phyloP scores from a whole-genome alignment of 64 coral and sea anemone genomes.

The Astreopora myriophthalma region DNA sequence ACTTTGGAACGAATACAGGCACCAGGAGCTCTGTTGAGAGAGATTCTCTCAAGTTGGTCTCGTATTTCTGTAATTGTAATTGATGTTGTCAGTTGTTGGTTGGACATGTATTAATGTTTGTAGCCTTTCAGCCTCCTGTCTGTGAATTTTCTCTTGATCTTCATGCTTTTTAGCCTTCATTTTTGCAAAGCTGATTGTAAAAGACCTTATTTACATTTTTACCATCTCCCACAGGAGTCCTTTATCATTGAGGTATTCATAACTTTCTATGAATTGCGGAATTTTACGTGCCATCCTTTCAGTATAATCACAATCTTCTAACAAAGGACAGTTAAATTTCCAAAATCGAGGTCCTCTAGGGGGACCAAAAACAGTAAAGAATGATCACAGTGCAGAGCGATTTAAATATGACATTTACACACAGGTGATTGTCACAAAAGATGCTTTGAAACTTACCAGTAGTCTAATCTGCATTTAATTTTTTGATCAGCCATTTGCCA shows the following conservation, averaged over 20 bases:
- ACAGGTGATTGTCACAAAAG: too few relatives aligned
- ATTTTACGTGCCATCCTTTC: not conserved
- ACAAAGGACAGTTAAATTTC: not conserved
- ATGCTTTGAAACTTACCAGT: not conserved
- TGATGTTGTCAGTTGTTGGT: not conserved
- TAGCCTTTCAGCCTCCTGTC: not conserved
- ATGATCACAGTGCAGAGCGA: too few relatives aligned
- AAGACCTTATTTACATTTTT: not conserved
- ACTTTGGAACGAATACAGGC: not conserved
- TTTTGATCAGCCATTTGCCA: not conserved
- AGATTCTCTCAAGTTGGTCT: not conserved
- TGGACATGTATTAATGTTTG: not conserved
- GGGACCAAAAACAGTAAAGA: too few relatives aligned
- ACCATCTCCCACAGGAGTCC: not conserved
- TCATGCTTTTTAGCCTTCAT: too few relatives aligned
- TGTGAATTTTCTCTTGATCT: not conserved
- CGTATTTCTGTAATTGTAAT: not conserved
- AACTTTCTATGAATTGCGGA: not conserved
- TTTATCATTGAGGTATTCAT: not conserved
- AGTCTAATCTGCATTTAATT: slow-evolving; percentile 1
- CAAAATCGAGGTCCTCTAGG: too few relatives aligned
- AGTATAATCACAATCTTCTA: not conserved
- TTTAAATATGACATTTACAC: too few relatives aligned
- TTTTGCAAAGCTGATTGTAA: not conserved
- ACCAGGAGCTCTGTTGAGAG: not conserved